Percentiles rank a stretch among this genome's conserved stretches.
Evolutionary conservation across 2,113 vertebrate species (phyloP).

Genomic region (Piprites chloris): DNA sequence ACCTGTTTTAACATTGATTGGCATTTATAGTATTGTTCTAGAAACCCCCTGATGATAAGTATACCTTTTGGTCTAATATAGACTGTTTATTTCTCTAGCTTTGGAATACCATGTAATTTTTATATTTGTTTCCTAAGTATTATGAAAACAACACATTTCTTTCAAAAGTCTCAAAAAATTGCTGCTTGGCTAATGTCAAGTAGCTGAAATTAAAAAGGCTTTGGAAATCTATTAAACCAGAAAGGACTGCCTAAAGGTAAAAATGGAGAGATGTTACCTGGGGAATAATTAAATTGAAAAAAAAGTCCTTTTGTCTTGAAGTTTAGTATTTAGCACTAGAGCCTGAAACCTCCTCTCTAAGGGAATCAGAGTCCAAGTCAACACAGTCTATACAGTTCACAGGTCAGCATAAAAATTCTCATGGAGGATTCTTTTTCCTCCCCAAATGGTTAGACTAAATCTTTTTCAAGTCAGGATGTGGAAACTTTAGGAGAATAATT

Average conservation of each 20-base stretch:
- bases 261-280: not conserved
- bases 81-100: not conserved
- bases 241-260: not conserved
- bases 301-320: not conserved
- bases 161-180: not conserved
- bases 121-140: not conserved
- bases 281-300: not conserved
- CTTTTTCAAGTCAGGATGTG: not conserved
- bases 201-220: not conserved
- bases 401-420: not conserved
- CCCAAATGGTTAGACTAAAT: not conserved
- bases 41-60: not conserved
- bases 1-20: fast-evolving
- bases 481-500: not conserved
- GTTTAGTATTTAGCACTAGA: not conserved
- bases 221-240: not conserved
- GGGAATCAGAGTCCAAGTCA: not conserved
- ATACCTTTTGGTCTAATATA: not conserved
- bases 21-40: not conserved
- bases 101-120: not conserved
- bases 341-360: not conserved
- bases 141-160: not conserved
- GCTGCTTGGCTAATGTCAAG: not conserved
- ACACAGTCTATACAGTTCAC: not conserved
- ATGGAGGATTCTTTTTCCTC: not conserved